A percentile compares a stretch with the other conserved stretches of the same genome.
Evolutionary conservation across 1,140 invertebrate species (phyloP).

Genomic region (Teleopsis dalmanni): DNA sequence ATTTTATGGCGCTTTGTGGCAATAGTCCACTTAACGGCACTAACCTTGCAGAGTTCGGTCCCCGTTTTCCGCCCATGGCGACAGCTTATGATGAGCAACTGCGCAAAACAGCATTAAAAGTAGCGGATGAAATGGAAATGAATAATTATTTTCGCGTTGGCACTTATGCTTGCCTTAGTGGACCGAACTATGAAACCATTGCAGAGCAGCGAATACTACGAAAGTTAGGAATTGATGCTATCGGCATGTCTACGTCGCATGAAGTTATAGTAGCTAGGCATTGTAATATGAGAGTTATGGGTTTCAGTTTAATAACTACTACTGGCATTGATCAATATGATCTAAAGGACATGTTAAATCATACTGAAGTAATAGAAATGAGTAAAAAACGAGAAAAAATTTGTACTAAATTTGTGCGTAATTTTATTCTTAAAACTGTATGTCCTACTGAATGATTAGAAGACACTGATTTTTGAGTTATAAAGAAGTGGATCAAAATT

Average conservation of each 20-base stretch:
- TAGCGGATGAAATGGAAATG: conserved; percentile 66
- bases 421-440: too few relatives aligned
- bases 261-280: conserved; percentile 62
- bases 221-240: conserved; percentile 79
- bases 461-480: too few relatives aligned
- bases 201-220: conserved; percentile 78
- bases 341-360: conserved; percentile 60
- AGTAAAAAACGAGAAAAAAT: conserved; percentile 56
- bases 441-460: too few relatives aligned
- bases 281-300: conserved; percentile 83
- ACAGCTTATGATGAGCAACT: conserved; percentile 71
- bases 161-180: conserved; percentile 85
- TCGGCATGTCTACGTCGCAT: conserved; percentile 83
- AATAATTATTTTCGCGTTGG: conserved; percentile 69
- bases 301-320: conserved; percentile 89
- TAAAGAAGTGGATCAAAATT: too few relatives aligned
- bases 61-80: conserved; percentile 83
- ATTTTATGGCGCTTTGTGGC: conserved; percentile 84
- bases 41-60: conserved; percentile 90
- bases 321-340: conserved; percentile 77
- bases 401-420: conserved; percentile 29
- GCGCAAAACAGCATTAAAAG: conserved; percentile 61
- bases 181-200: conserved; percentile 89
- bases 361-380: conserved; percentile 82
- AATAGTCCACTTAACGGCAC: conserved; percentile 85